phyloP scores from a whole-genome alignment of 2,888 invertebrate species.

The Prosapia bicincta region DNA sequence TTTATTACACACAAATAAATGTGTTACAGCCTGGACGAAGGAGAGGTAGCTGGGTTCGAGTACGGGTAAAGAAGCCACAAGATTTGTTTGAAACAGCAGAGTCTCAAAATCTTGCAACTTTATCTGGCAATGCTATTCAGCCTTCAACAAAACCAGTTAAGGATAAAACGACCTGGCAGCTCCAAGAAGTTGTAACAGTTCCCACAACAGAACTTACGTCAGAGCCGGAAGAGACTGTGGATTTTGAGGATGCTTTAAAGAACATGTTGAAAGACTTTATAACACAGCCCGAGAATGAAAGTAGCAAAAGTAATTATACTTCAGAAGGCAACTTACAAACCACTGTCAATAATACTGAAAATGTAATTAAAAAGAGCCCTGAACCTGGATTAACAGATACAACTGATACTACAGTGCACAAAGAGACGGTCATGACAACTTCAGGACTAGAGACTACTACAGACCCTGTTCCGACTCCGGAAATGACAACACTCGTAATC shows the following conservation, averaged over 20 bases:
- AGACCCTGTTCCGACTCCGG: constrained; percentile 15
- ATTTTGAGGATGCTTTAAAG: constrained; percentile 29
- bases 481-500: constrained; percentile 16
- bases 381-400: not conserved
- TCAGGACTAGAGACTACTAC: constrained; percentile 18
- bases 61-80: constrained; percentile 54
- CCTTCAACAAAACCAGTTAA: constrained; percentile 1
- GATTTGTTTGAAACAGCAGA: constrained; percentile 77
- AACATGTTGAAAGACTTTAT: constrained; percentile 33
- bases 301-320: constrained; percentile 2
- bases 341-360: not conserved
- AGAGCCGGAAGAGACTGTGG: constrained; percentile 24
- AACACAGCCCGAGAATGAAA: constrained; percentile 17
- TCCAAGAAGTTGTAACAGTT: constrained; percentile 8
- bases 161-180: not conserved
- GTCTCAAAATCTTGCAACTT: constrained; percentile 64
- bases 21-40: constrained; percentile 46
- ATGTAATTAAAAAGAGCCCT: not conserved
- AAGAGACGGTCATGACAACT: constrained; percentile 1
- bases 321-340: not conserved
- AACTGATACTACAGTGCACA: not conserved
- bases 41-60: constrained; percentile 71
- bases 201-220: not conserved
- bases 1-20: too few species aligned
- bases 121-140: constrained; percentile 37